phyloP scores from a whole-genome alignment of 2,888 invertebrate species.

The Helleia helle region DNA sequence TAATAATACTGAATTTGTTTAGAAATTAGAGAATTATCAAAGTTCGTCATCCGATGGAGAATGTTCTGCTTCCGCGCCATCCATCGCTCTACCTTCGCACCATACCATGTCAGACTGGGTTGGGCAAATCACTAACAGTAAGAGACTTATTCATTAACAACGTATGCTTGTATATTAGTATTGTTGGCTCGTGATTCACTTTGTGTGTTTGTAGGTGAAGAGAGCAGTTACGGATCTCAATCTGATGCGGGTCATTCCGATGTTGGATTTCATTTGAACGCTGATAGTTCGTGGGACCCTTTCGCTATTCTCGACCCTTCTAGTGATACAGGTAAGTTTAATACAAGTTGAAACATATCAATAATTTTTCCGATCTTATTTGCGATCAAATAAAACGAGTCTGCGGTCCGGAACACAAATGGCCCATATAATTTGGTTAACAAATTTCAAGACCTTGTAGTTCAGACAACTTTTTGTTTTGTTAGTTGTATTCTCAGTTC shows the following conservation, averaged over 20 bases:
- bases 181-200: too few relatives aligned
- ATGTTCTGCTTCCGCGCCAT: slow-evolving; percentile 76
- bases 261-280: slow-evolving; percentile 60
- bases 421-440: too few relatives aligned
- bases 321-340: slow-evolving; percentile 79
- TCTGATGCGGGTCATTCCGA: slow-evolving; percentile 77
- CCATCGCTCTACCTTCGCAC: slow-evolving; percentile 68
- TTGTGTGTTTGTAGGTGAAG: slow-evolving; percentile 75
- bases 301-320: slow-evolving; percentile 83
- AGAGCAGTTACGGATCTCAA: slow-evolving; percentile 88
- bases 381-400: too few relatives aligned
- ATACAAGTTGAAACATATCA: too few relatives aligned
- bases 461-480: too few relatives aligned
- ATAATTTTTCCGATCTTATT: too few relatives aligned
- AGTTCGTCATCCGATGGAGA: slow-evolving; percentile 77
- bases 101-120: slow-evolving; percentile 86
- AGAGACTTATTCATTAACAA: slow-evolving; percentile 23
- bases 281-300: slow-evolving; percentile 78
- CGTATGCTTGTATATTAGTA: neutral
- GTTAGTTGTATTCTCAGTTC: too few relatives aligned
- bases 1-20: slow-evolving; percentile 30
- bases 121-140: slow-evolving; percentile 91
- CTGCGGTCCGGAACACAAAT: too few relatives aligned
- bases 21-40: slow-evolving; percentile 67
- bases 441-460: too few relatives aligned